These are phyloP conservation scores for Anastrepha ludens DNA, from an alignment of 1,140 invertebrate genomes.

Conservation along the genomic window DNA sequence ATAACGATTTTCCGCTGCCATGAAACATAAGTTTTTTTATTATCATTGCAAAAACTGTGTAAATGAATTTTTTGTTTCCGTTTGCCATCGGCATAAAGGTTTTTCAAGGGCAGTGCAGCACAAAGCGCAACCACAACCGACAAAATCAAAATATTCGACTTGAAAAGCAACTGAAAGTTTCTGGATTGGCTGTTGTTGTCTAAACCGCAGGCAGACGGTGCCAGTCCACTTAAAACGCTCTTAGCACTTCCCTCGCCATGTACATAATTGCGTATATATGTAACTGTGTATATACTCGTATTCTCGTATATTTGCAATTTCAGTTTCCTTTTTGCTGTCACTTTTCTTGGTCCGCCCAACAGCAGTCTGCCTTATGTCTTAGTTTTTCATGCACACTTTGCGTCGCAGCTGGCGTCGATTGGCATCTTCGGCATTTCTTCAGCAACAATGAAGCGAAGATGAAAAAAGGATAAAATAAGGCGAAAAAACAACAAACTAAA, in stretches of 20 bases:
- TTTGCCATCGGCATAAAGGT: too few relatives aligned
- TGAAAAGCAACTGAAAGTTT: not conserved
- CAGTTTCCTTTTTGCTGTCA: not conserved
- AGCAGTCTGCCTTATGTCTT: not conserved
- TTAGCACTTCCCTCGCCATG: not conserved
- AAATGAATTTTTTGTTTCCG: too few relatives aligned
- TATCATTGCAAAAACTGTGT: too few relatives aligned
- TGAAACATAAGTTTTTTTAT: too few relatives aligned
- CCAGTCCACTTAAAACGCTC: not conserved
- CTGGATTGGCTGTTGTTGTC: not conserved
- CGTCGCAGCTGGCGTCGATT: not conserved
- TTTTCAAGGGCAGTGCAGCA: too few relatives aligned
- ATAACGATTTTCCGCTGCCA: too few relatives aligned
- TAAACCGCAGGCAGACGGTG: constrained; percentile 6
- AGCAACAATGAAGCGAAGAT: not conserved
- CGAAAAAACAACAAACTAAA: too few relatives aligned
- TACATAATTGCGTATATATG: too few relatives aligned
- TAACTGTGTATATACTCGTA: not conserved
- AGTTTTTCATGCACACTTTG: constrained; percentile 9
- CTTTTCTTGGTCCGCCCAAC: not conserved
- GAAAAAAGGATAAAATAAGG: not conserved
- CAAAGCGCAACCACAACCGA: too few relatives aligned
- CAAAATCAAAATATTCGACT: too few relatives aligned
- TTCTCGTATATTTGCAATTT: not conserved
- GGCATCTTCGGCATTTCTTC: constrained; percentile 14